These are phyloP conservation scores for Nephrocerus scutellatus DNA, from an alignment of 2,888 invertebrate species.

Conservation along the genomic window DNA sequence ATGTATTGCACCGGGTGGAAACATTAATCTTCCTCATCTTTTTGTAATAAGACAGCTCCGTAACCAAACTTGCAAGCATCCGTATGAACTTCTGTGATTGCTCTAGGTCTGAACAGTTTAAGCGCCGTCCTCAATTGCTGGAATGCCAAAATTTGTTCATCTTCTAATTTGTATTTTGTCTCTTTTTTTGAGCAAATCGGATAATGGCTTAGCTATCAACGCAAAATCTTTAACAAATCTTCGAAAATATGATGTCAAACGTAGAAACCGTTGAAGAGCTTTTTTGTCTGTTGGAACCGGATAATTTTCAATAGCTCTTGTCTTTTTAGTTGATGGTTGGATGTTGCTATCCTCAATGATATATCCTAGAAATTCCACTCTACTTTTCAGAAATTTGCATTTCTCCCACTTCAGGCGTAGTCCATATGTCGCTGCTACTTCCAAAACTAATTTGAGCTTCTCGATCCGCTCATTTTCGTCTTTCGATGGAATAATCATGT, in stretches of 20 bases:
- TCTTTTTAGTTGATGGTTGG: slow-evolving; percentile 5
- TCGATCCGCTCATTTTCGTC: slow-evolving; percentile 1
- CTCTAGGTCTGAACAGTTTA: slow-evolving; percentile 14
- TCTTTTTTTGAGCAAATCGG: slow-evolving; percentile 21
- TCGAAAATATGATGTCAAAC: slow-evolving; percentile 11
- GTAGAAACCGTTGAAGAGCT: slow-evolving; percentile 5
- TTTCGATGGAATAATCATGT: slow-evolving; percentile 9
- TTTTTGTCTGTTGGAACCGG: slow-evolving; percentile 1
- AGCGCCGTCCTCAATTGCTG: slow-evolving; percentile 8
- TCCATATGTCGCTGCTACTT: slow-evolving; percentile 13
- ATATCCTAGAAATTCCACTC: slow-evolving; percentile 13
- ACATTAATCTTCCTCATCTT: slow-evolving; percentile 2
- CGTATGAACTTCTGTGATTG: slow-evolving; percentile 6
- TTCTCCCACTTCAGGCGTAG: slow-evolving; percentile 12
- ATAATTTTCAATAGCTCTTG: slow-evolving; percentile 5
- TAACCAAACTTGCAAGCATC: slow-evolving; percentile 14
- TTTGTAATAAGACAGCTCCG: slow-evolving; percentile 18
- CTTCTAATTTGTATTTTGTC: slow-evolving; percentile 11
- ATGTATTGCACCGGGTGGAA: slow-evolving; percentile 8
- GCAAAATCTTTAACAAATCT: slow-evolving; percentile 23
- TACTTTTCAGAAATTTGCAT: slow-evolving; percentile 9
- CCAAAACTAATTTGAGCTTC: slow-evolving; percentile 3
- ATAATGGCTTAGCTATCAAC: slow-evolving; percentile 31
- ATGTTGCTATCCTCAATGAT: slow-evolving; percentile 5
- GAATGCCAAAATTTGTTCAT: slow-evolving; percentile 8